Percentiles rank a stretch among this genome's conserved stretches.
phyloP scores from a whole-genome alignment of 1,140 invertebrate genomes.

The Monochamus saltuarius region DNA sequence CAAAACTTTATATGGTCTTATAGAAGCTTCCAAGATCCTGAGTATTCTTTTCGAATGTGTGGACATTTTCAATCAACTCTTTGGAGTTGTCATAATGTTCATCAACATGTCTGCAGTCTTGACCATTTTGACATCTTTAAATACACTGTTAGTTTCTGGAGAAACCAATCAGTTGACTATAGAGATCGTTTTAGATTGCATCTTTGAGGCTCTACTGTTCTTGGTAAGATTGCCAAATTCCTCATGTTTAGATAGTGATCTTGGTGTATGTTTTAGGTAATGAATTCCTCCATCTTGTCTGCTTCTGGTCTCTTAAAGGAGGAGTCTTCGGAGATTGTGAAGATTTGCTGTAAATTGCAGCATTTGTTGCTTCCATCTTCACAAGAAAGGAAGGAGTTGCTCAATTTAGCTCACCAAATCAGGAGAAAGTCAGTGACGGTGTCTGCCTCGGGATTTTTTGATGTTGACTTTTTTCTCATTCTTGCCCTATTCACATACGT shows the following conservation, averaged over 20 bases:
- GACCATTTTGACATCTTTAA: conserved; percentile 13
- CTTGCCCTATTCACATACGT: conserved; percentile 20
- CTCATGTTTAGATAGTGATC: too few species aligned
- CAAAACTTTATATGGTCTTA: conserved; percentile 1
- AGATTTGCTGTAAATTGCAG: conserved; percentile 16
- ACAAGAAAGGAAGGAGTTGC: conserved; percentile 10
- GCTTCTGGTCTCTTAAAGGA: conserved; percentile 15
- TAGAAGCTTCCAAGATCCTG: conserved; percentile 13
- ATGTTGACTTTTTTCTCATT: conserved; percentile 21
- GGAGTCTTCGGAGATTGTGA: conserved; percentile 5
- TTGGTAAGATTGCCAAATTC: conserved; percentile 4
- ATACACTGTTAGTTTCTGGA: conserved; percentile 14
- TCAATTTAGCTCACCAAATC: conserved; percentile 18
- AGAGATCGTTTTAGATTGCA: conserved; percentile 6
- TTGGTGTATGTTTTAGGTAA: conserved; percentile 9
- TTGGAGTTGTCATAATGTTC: conserved; percentile 17
- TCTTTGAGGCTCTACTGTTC: conserved; percentile 8
- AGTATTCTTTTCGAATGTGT: conserved; percentile 15
- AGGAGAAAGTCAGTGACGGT: conserved; percentile 6
- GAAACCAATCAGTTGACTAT: conserved; percentile 2
- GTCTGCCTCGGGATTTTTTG: conserved; percentile 23
- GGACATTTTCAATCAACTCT: conserved; percentile 20
- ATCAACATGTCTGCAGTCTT: conserved; percentile 15
- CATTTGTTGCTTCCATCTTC: conserved; percentile 9
- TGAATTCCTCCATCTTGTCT: conserved; percentile 9